A percentile compares a stretch with the other conserved stretches of the same genome.
phyloP scores from a whole-genome alignment of 2,797 vertebrate genomes.

The Calcarius lapponicus region DNA sequence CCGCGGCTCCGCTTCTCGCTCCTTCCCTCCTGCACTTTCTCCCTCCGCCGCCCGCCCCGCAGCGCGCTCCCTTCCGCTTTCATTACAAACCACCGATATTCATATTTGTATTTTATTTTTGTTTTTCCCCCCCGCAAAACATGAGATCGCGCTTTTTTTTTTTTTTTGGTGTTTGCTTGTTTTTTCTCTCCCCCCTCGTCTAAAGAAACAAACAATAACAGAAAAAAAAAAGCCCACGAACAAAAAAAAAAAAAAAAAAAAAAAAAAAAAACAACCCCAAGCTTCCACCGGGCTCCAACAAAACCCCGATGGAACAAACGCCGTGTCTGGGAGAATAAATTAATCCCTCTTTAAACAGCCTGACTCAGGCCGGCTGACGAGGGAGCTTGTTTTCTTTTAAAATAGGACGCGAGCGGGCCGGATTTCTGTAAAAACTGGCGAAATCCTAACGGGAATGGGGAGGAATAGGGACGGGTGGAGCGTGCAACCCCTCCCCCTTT shows the following conservation, averaged over 20 bases:
- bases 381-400: constrained; percentile 63
- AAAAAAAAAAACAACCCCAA: background rate
- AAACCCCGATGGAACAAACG: constrained; percentile 59
- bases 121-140: background rate
- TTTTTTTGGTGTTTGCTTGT: background rate
- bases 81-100: background rate
- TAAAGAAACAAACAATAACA: background rate
- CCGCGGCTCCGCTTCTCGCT: background rate
- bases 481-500: constrained; percentile 29
- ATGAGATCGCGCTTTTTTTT: background rate
- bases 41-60: constrained; percentile 5
- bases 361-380: constrained; percentile 44
- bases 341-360: constrained; percentile 64
- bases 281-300: constrained; percentile 39
- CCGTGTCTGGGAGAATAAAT: constrained; percentile 55
- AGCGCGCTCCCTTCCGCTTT: background rate
- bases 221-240: background rate
- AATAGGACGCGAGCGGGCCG: constrained; percentile 54
- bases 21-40: background rate
- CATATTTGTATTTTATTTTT: background rate
- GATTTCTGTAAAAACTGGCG: constrained; percentile 52
- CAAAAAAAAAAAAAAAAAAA: background rate
- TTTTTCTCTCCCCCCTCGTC: background rate
- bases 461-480: constrained; percentile 32
- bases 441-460: constrained; percentile 29